These are phyloP conservation scores for Delphinapterus leucas DNA, from an alignment of 2,113 vertebrate species.

Conservation along the genomic window DNA sequence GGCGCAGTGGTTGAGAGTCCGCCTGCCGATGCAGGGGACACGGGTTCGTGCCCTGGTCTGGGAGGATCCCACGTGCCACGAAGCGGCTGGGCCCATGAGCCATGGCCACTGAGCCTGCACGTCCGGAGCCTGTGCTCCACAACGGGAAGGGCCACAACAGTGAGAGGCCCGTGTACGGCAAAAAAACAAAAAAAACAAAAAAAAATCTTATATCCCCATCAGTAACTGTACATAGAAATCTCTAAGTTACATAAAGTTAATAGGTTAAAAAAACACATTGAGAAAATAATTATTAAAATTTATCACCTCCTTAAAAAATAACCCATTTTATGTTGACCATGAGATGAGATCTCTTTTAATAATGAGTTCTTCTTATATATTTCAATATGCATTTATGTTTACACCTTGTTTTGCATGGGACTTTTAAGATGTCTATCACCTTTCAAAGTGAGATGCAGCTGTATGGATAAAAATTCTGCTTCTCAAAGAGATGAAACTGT, in stretches of 20 bases:
- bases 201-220: background rate
- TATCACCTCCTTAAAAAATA: background rate
- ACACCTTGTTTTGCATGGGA: background rate
- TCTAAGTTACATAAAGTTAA: background rate
- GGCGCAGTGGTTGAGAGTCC: too few relatives aligned
- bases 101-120: too few relatives aligned
- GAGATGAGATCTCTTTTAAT: background rate
- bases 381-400: background rate
- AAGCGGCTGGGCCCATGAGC: too few relatives aligned
- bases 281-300: background rate
- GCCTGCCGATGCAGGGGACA: too few relatives aligned
- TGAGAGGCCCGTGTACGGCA: too few relatives aligned
- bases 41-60: too few relatives aligned
- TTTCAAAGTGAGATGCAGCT: background rate
- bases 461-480: background rate
- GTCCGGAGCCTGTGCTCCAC: too few relatives aligned
- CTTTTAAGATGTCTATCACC: background rate
- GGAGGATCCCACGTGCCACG: too few relatives aligned
- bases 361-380: background rate
- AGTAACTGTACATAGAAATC: background rate
- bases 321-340: background rate
- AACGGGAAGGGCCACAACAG: too few relatives aligned
- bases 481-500: background rate
- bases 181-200: too few relatives aligned
- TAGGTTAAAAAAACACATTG: background rate